Evolutionary conservation across 2,888 invertebrate species (phyloP), one percentile per base, ranked within the genome.

Genomic region (Dolichopus griseipennis): DNA sequence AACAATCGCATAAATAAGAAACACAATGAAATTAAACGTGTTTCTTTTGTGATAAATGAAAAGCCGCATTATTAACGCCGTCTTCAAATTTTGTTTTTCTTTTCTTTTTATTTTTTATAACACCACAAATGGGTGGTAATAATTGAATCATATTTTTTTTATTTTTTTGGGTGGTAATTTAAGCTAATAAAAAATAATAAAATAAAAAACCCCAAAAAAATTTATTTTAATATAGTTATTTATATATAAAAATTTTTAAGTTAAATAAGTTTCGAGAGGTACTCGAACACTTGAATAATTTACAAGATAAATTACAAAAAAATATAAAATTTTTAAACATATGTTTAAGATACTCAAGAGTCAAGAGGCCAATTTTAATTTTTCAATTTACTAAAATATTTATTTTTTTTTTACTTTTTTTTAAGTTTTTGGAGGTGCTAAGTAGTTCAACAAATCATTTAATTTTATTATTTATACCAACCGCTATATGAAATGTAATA

Each of bases 1-100:
- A 52, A 52, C 52, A 52, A 52, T 52, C 52, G 52, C 52, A 52
- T 52, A 52, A 52, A 52, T 52, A 52, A 52, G n/a, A 52, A 52
- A 52, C 37, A 37, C 37, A 37, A 37, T 12, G n/a, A 52, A 52
- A 52, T 41, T 7, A 52, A 52, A 52, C 37, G 15, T 27, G 6
- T 52, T 52, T 52, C 52, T 52, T 52, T 52, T 52, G 52, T 52
- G 52, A 52, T 52, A 52, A 52, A 18, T 6, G 12, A 52, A 52
- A n/a, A 52, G 52, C 52, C 52, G 52, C 52, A 37, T 7, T 18
- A 52, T 52, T 27, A 27, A 27, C 15, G n/a, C 52, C 52, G 15
- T 52, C 52, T 6, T 52, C 2, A 52, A 52, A 18, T 52, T 18
- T 52, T 12, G 3, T 41, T 41, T 12, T 41, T 7, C 8, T 9